Evolutionary conservation across 2,888 invertebrate species (phyloP).

Genomic region (Sericinus montela): DNA sequence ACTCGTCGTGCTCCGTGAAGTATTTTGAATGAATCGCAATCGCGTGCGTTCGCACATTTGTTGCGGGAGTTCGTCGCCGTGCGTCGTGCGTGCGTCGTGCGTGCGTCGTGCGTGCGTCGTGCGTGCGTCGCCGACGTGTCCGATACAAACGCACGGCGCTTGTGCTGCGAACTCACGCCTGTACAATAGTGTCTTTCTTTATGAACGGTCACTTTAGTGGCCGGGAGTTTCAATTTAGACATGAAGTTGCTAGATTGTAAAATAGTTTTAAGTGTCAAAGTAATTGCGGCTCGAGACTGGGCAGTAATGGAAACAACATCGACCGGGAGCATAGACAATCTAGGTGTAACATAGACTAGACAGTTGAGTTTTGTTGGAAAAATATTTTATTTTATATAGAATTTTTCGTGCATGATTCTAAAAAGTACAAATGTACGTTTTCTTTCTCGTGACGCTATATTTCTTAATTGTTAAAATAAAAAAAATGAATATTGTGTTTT

Average conservation of each 20-base stretch:
- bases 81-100: too few relatives aligned
- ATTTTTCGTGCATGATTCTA: conserved; percentile 54
- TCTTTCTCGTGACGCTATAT: conserved; percentile 51
- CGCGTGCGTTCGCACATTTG: background rate
- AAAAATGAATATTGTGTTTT: conserved; percentile 75
- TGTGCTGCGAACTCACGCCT: background rate
- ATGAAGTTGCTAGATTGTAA: conserved; percentile 25
- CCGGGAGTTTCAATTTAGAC: conserved; percentile 5
- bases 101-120: too few relatives aligned
- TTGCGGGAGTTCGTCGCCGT: background rate
- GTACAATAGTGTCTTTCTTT: conserved; percentile 14
- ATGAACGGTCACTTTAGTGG: conserved; percentile 8
- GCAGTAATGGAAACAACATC: conserved; percentile 6
- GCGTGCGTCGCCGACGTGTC: background rate
- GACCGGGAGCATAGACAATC: conserved; percentile 19
- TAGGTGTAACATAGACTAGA: conserved; percentile 28
- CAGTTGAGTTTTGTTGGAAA: conserved; percentile 41
- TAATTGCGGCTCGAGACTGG: conserved; percentile 8
- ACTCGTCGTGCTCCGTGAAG: background rate
- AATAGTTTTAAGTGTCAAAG: conserved; percentile 11
- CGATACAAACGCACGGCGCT: background rate
- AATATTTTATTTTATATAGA: conserved; percentile 51
- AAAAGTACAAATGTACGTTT: conserved; percentile 64
- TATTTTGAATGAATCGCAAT: conserved; percentile 1
- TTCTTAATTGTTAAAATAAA: conserved; percentile 64